These are phyloP conservation scores for Coremacera marginata DNA, from an alignment of 2,888 invertebrate species.

Conservation along the genomic window DNA sequence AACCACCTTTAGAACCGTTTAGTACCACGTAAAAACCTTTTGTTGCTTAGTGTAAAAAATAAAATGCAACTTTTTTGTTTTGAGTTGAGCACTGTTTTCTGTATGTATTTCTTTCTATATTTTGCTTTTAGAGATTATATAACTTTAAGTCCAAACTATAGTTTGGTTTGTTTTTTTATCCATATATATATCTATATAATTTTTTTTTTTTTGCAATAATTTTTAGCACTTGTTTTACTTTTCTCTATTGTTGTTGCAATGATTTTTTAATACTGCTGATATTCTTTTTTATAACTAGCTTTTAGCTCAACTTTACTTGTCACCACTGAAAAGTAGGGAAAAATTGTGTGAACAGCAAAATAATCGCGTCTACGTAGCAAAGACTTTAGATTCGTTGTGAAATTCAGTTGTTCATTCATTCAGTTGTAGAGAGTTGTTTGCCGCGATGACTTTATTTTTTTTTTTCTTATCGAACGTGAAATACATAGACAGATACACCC, in stretches of 20 bases:
- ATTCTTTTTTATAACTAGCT: neutral
- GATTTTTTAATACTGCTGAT: neutral
- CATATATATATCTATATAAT: no score
- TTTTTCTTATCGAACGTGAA: slow-evolving; percentile 17
- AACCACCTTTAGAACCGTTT: slow-evolving; percentile 26
- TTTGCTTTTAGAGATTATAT: slow-evolving; percentile 1
- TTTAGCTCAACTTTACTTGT: slow-evolving; percentile 4
- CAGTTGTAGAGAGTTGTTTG: slow-evolving; percentile 33
- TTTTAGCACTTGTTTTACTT: slow-evolving; percentile 31
- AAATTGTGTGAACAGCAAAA: neutral
- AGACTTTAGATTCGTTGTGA: slow-evolving; percentile 65
- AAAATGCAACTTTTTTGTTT: neutral
- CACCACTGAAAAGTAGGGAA: neutral
- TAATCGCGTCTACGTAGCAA: slow-evolving; percentile 32
- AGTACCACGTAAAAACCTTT: neutral
- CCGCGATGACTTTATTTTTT: slow-evolving; percentile 22
- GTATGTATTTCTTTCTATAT: slow-evolving; percentile 15
- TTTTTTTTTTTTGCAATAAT: slow-evolving; percentile 10
- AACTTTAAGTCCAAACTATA: neutral
- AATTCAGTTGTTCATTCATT: slow-evolving; percentile 57
- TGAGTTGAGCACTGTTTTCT: neutral
- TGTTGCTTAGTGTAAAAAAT: neutral
- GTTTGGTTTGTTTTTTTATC: no score
- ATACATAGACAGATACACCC: slow-evolving; percentile 18
- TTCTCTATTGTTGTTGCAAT: neutral